Conservation (phyloP, 2,113 vertebrate genomes). For the Aspidoscelis tigris region DNA sequence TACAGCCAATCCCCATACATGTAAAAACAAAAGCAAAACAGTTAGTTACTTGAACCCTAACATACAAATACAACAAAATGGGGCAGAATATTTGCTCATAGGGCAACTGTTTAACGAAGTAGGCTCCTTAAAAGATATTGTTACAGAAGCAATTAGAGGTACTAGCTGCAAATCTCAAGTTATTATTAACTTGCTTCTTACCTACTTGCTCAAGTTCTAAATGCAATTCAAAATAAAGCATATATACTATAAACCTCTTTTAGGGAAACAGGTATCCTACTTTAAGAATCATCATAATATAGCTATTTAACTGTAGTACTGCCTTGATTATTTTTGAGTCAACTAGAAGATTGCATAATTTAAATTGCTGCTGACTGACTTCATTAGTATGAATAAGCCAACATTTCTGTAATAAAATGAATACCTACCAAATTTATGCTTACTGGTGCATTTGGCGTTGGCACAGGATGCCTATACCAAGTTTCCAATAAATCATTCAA, state of each 20-base stretch:
- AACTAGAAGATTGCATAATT: accelerated
- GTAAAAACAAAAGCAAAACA: background rate
- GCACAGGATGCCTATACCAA: slow-evolving; percentile 89
- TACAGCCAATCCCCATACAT: background rate
- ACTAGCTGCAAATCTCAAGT: background rate
- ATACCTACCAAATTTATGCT: slow-evolving; percentile 94
- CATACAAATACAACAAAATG: background rate
- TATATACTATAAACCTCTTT: background rate
- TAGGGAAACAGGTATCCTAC: background rate
- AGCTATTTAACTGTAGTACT: background rate
- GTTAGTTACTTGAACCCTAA: too few relatives aligned
- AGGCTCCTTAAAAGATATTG: background rate
- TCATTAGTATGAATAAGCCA: background rate
- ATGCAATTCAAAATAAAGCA: too few relatives aligned
- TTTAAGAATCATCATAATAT: background rate
- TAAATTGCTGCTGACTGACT: slow-evolving; percentile 4
- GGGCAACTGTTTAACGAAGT: background rate
- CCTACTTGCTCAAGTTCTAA: too few relatives aligned
- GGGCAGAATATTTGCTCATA: background rate
- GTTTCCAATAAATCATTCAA: slow-evolving; percentile 92
- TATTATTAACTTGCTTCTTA: background rate
- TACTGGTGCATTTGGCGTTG: slow-evolving; percentile 90
- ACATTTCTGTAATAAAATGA: slow-evolving; percentile 3
- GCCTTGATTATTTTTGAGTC: background rate
- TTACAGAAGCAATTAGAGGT: too few relatives aligned